A percentile compares a stretch with the other conserved stretches of the same genome.
phyloP scores from a whole-genome alignment of 2,888 invertebrate genomes.

The Nomada fabriciana region DNA sequence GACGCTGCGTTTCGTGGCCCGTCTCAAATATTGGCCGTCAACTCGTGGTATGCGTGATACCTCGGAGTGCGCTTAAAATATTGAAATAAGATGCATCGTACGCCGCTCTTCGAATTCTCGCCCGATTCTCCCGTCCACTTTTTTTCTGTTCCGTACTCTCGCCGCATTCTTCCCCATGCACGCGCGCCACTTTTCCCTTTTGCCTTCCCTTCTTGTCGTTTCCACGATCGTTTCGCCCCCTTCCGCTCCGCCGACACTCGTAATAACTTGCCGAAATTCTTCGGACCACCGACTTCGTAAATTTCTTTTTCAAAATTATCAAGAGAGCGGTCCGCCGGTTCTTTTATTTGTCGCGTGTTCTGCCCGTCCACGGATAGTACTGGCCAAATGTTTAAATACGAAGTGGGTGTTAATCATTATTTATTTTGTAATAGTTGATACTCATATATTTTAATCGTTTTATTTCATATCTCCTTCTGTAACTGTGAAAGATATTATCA shows the following conservation, averaged over 20 bases:
- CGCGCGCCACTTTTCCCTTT: slow-evolving; percentile 42
- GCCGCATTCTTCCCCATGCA: slow-evolving; percentile 37
- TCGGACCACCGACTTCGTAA: slow-evolving; percentile 20
- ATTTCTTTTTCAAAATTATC: not conserved
- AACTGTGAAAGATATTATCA: too few species aligned
- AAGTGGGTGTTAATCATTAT: too few species aligned
- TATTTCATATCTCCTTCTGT: too few species aligned
- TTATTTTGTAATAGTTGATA: too few species aligned
- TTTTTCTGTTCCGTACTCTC: slow-evolving; percentile 24
- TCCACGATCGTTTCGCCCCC: slow-evolving; percentile 11
- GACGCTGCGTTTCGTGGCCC: slow-evolving; percentile 60
- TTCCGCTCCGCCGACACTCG: not conserved
- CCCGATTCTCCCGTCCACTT: slow-evolving; percentile 34
- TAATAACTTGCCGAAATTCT: slow-evolving; percentile 13
- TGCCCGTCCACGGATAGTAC: not conserved
- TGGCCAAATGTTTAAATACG: not conserved
- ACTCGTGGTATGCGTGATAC: slow-evolving; percentile 75
- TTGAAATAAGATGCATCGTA: slow-evolving; percentile 75
- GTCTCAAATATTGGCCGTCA: slow-evolving; percentile 79
- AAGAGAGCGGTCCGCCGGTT: not conserved
- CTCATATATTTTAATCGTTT: too few species aligned
- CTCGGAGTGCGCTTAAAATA: slow-evolving; percentile 78
- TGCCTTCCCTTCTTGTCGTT: slow-evolving; percentile 34
- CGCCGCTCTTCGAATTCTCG: slow-evolving; percentile 62
- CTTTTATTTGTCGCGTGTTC: not conserved